These are phyloP conservation scores for Deroplatys truncata DNA, from an alignment of 2,888 invertebrate species.

Conservation along the genomic window DNA sequence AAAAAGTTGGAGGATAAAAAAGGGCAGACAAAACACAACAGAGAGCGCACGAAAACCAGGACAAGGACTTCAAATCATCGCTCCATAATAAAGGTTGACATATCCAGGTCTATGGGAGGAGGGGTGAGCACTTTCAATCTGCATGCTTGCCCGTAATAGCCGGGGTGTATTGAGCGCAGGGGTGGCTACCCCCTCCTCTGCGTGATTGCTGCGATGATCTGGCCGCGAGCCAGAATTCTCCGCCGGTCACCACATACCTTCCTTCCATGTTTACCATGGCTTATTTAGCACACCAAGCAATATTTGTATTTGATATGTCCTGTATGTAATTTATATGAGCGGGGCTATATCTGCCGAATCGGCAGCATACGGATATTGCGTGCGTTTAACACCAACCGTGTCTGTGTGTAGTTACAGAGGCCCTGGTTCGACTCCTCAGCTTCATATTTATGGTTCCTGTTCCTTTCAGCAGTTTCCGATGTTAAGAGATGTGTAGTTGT, in stretches of 20 bases:
- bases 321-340: background rate
- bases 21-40: background rate
- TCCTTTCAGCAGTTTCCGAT: background rate
- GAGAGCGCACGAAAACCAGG: background rate
- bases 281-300: background rate
- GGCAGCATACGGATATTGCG: background rate
- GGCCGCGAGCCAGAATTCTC: background rate
- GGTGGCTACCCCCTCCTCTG: background rate
- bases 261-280: background rate
- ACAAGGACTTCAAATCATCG: background rate
- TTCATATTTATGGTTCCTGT: background rate
- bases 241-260: background rate
- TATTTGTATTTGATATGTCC: background rate
- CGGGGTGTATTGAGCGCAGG: background rate
- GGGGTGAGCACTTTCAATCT: background rate
- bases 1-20: background rate
- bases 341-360: background rate
- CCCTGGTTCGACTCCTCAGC: background rate
- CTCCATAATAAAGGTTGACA: background rate
- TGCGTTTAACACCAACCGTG: background rate
- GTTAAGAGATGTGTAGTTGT: background rate
- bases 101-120: background rate
- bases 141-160: background rate
- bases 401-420: background rate
- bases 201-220: background rate